Percentiles rank a stretch among this genome's conserved stretches.
Evolutionary conservation across 2,797 vertebrate species (phyloP).

Genomic region (Cossypha polioptera): DNA sequence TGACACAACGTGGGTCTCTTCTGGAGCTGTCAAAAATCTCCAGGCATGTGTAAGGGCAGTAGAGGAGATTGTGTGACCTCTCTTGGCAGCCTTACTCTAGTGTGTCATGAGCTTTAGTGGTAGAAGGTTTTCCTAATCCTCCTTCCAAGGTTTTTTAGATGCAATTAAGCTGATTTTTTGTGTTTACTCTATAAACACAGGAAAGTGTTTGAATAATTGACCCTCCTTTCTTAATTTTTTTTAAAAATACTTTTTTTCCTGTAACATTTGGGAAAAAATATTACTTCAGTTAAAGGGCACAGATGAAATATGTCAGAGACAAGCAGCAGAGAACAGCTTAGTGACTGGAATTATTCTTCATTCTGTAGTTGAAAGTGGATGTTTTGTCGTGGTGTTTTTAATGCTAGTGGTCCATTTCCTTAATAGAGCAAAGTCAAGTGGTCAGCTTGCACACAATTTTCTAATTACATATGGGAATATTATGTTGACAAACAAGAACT

Average conservation of each 20-base stretch:
- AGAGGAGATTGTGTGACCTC: not conserved
- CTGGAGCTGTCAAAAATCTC: not conserved
- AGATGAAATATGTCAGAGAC: not conserved
- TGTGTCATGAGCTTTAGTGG: not conserved
- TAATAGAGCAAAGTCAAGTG: constrained; percentile 22
- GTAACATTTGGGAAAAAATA: not conserved
- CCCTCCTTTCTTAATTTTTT: not conserved
- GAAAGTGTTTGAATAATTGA: not conserved
- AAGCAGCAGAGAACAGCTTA: not conserved
- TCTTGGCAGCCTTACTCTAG: not conserved
- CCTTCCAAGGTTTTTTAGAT: not conserved
- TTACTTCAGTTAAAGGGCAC: not conserved
- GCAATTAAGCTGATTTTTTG: not conserved
- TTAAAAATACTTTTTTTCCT: not conserved
- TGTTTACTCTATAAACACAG: not conserved
- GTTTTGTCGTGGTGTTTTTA: not conserved
- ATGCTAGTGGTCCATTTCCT: constrained; percentile 1
- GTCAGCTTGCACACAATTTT: constrained; percentile 1
- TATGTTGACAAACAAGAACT: constrained; percentile 44
- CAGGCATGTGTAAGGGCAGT: not conserved
- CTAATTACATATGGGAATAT: constrained; percentile 42
- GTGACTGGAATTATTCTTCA: not conserved
- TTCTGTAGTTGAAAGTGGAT: not conserved
- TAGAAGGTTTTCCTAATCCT: not conserved
- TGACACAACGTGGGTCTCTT: not conserved